Percentiles rank a stretch among this genome's conserved stretches.
Conservation (phyloP, 2,113 vertebrate genomes). For the Pterocles burchelli region DNA sequence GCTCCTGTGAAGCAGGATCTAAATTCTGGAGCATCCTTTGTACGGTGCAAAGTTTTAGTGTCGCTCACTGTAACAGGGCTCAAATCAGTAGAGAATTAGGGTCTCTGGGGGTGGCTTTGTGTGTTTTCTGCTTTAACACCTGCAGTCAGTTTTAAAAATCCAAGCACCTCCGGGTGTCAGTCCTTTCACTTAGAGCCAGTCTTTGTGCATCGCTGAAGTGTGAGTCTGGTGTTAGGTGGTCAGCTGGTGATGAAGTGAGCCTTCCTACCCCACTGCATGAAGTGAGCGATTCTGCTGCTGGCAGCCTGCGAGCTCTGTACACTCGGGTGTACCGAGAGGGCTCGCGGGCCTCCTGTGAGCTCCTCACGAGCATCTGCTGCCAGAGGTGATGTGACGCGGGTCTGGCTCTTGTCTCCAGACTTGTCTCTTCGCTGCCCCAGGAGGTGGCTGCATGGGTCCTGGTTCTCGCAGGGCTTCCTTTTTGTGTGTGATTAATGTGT, state of each 20-base stretch:
- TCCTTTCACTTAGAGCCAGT: background rate
- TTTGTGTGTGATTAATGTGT: background rate
- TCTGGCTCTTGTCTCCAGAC: background rate
- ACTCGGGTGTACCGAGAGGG: background rate
- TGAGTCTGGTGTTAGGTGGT: background rate
- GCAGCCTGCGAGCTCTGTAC: background rate
- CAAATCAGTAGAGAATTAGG: background rate
- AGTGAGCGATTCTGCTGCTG: background rate
- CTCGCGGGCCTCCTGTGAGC: background rate
- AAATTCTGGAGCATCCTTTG: background rate
- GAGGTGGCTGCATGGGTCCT: background rate
- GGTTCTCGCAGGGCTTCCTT: background rate
- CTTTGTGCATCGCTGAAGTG: background rate
- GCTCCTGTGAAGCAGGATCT: background rate
- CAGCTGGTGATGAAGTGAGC: background rate
- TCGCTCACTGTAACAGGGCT: background rate
- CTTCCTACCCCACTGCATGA: background rate
- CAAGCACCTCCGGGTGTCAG: background rate
- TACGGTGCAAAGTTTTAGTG: background rate
- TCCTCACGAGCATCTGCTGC: background rate
- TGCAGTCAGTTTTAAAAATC: background rate
- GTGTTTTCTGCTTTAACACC: slow-evolving; percentile 16
- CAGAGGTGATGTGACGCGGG: background rate
- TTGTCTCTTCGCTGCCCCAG: background rate
- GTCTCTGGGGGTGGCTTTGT: background rate